A percentile compares a stretch with the other conserved stretches of the same genome.
Evolutionary conservation across 2,888 invertebrate genomes (phyloP).

Genomic region (Acanthosepion lycidas): DNA sequence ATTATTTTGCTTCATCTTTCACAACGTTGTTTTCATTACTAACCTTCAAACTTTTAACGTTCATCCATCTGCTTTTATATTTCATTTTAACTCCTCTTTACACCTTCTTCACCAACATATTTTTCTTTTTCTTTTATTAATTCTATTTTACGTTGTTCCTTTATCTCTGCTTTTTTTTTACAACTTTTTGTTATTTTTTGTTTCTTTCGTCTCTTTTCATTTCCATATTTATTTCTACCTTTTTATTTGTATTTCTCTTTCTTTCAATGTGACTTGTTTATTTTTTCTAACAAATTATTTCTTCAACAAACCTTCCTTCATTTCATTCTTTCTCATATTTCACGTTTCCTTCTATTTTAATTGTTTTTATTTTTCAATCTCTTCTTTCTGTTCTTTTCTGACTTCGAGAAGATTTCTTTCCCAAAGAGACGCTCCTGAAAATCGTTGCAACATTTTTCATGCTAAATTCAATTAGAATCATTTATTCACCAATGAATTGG

Average conservation of each 20-base stretch:
- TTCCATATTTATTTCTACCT: no score
- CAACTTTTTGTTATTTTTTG: background rate
- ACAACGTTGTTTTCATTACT: no score
- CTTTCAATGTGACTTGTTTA: no score
- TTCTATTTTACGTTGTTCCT: background rate
- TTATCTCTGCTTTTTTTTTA: background rate
- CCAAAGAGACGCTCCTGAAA: slow-evolving; percentile 1
- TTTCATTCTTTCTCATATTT: no score
- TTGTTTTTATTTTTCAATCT: no score
- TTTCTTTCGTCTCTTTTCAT: background rate
- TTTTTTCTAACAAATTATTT: no score
- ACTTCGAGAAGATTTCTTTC: no score
- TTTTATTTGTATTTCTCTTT: no score
- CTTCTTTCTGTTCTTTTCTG: no score
- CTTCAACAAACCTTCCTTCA: no score
- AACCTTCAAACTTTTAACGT: background rate
- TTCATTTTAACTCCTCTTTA: background rate
- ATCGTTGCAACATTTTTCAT: background rate
- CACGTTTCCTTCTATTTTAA: no score
- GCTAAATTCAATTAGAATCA: background rate
- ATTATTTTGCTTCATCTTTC: no score
- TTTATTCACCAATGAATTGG: background rate
- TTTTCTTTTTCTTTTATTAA: background rate
- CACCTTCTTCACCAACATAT: background rate
- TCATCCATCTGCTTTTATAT: background rate